A percentile compares a stretch with the other conserved stretches of the same genome.
These are phyloP conservation scores for Vireo griseus DNA, from an alignment of 2,797 vertebrate species.

Conservation along the genomic window DNA sequence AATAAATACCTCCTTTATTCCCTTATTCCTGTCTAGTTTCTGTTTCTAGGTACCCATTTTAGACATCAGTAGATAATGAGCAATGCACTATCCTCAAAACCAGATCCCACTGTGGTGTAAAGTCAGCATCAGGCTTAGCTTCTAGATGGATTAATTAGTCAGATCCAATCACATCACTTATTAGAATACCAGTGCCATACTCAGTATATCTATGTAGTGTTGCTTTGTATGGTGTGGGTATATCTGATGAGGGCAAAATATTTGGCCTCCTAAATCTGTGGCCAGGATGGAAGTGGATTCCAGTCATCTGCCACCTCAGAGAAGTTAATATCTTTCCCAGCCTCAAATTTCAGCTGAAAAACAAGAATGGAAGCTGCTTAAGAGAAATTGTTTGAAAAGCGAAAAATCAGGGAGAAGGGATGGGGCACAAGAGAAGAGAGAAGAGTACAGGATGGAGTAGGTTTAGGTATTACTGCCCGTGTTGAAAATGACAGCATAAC, in stretches of 20 bases:
- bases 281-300: not conserved
- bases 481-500: conserved; percentile 28
- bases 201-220: not conserved
- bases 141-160: not conserved
- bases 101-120: not conserved
- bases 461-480: not conserved
- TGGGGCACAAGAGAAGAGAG: not conserved
- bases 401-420: not conserved
- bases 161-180: not conserved
- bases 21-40: no score
- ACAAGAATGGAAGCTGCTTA: not conserved
- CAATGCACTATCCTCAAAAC: not conserved
- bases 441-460: not conserved
- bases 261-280: not conserved
- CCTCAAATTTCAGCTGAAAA: not conserved
- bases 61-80: not conserved
- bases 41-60: no score
- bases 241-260: not conserved
- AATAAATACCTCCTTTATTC: no score
- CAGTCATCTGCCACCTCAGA: not conserved
- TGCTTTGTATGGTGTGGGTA: not conserved
- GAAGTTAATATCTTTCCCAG: not conserved
- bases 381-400: not conserved
- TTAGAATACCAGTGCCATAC: not conserved
- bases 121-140: not conserved